Evolutionary conservation across 2,797 vertebrate species (phyloP).

Genomic region (Bothrops alternatus): DNA sequence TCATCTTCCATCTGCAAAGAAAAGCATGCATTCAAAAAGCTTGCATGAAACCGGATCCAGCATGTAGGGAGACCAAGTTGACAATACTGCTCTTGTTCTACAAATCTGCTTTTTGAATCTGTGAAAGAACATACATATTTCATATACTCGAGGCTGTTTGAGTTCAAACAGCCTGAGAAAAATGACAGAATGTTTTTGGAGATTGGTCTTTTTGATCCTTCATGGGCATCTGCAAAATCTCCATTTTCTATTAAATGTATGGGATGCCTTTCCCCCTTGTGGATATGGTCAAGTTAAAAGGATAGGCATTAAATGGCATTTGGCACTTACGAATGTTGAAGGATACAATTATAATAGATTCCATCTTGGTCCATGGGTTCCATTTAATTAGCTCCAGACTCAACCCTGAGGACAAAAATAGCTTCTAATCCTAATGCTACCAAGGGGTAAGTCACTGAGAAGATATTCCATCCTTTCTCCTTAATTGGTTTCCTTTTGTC

Average conservation of each 20-base stretch:
- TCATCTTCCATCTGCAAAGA: constrained; percentile 91
- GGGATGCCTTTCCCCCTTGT: background rate
- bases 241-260: background rate
- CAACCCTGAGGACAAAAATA: background rate
- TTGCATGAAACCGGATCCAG: background rate
- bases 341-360: background rate
- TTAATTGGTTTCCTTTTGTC: background rate
- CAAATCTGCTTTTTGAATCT: background rate
- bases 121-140: background rate
- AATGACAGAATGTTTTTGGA: background rate
- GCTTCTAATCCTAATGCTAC: background rate
- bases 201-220: background rate
- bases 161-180: background rate
- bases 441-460: background rate
- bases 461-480: background rate
- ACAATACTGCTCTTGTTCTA: accelerated
- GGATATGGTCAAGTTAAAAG: background rate
- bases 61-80: background rate
- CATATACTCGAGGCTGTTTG: background rate
- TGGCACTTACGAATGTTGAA: background rate
- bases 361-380: background rate
- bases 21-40: constrained; percentile 25
- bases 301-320: background rate
- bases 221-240: background rate
- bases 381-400: background rate